Evolutionary conservation across 23 tunicate genomes (phyloP).

Genomic region (Pegea sp.): DNA sequence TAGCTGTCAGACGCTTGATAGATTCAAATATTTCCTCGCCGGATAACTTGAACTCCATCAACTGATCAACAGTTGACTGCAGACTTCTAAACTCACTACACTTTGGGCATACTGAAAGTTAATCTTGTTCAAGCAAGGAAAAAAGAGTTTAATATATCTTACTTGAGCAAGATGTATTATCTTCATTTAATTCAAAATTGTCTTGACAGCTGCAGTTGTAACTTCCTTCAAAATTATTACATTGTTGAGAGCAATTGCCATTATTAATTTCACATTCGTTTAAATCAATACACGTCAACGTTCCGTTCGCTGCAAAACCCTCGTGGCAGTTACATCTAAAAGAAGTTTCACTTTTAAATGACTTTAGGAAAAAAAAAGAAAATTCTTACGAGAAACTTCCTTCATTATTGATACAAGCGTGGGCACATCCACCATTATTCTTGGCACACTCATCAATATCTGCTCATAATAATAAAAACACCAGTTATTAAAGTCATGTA

Average conservation of each 20-base stretch:
- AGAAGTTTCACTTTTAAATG: not conserved
- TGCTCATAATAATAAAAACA: too few species aligned
- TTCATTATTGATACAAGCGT: slow-evolving; percentile 5
- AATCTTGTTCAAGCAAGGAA: too few species aligned
- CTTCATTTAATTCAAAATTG: slow-evolving; percentile 23
- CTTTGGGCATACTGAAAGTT: too few species aligned
- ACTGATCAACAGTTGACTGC: too few species aligned
- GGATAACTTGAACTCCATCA: too few species aligned
- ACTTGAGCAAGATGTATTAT: slow-evolving; percentile 33
- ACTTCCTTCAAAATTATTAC: slow-evolving; percentile 22
- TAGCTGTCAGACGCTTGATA: too few species aligned
- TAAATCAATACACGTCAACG: slow-evolving; percentile 24
- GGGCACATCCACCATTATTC: slow-evolving; percentile 12
- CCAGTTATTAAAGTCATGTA: too few species aligned
- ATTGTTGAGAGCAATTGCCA: slow-evolving; percentile 42
- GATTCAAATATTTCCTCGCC: too few species aligned
- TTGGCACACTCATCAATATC: slow-evolving; percentile 17
- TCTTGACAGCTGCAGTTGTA: slow-evolving; percentile 45
- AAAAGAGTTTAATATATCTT: too few species aligned
- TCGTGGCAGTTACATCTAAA: slow-evolving; percentile 38
- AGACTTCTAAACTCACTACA: too few species aligned
- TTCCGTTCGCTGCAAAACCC: slow-evolving; percentile 17
- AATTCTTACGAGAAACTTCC: slow-evolving; percentile 18
- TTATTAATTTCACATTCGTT: slow-evolving; percentile 32
- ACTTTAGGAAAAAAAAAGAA: not conserved